phyloP scores from a whole-genome alignment of 2,888 invertebrate genomes.

The Lithophane leautieri region DNA sequence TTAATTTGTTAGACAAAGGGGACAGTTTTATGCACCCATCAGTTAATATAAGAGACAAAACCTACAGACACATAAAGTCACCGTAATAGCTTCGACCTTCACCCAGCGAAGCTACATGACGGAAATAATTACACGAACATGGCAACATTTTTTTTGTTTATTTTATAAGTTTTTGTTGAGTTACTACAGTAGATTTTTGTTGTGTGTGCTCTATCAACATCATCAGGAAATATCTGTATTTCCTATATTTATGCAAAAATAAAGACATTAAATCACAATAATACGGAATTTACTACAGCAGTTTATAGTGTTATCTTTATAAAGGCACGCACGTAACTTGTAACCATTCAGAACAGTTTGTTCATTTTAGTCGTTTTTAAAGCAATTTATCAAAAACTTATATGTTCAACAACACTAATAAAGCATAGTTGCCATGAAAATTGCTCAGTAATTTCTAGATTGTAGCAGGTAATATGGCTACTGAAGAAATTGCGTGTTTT shows the following conservation, averaged over 20 bases:
- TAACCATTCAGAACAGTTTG: conserved; percentile 20
- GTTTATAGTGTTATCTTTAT: conserved; percentile 20
- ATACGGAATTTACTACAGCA: neutral
- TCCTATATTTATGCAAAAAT: neutral
- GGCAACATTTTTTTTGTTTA: conserved; percentile 67
- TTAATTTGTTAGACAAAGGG: conserved; percentile 28
- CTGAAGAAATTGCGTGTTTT: conserved; percentile 71
- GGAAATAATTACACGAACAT: conserved; percentile 77
- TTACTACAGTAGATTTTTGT: conserved; percentile 18
- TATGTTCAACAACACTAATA: conserved; percentile 50
- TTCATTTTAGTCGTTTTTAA: conserved; percentile 26
- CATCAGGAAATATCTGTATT: conserved; percentile 1
- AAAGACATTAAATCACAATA: conserved; percentile 19
- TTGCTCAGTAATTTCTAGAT: conserved; percentile 69
- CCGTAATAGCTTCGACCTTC: conserved; percentile 78
- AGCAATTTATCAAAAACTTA: conserved; percentile 43
- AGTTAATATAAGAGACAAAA: conserved; percentile 65
- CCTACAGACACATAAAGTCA: conserved; percentile 65
- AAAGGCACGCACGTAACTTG: conserved; percentile 6
- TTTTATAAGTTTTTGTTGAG: conserved; percentile 57
- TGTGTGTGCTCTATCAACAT: conserved; percentile 44
- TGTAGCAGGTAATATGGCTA: conserved; percentile 64
- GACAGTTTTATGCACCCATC: conserved; percentile 43
- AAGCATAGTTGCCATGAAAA: conserved; percentile 59
- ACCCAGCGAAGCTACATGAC: conserved; percentile 70